Evolutionary conservation across 2,888 invertebrate species (phyloP).

Genomic region (Acleris literana): DNA sequence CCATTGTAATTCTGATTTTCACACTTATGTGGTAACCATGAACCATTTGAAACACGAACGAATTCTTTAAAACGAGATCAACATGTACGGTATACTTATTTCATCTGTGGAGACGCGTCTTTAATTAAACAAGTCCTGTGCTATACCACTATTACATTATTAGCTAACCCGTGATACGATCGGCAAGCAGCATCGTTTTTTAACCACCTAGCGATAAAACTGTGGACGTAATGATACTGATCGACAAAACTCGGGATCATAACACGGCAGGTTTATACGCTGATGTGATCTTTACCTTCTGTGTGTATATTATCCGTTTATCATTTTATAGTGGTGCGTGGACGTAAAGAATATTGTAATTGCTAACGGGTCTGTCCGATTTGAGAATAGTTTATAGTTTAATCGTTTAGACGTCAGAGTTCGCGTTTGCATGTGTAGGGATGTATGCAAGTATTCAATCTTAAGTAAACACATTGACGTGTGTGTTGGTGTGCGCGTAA

Average conservation of each 20-base stretch:
- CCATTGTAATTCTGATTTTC: too few relatives aligned
- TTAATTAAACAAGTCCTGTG: constrained; percentile 10
- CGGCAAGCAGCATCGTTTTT: constrained; percentile 15
- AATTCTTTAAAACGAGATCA: too few relatives aligned
- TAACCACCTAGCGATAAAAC: constrained; percentile 36
- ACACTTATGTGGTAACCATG: too few relatives aligned
- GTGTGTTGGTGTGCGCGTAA: too few relatives aligned
- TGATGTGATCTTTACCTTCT: constrained; percentile 29
- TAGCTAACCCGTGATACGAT: constrained; percentile 20
- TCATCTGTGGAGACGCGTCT: too few relatives aligned
- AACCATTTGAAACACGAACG: too few relatives aligned
- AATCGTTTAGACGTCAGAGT: too few relatives aligned
- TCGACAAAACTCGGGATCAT: constrained; percentile 34
- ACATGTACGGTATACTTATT: too few relatives aligned
- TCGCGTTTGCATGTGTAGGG: too few relatives aligned
- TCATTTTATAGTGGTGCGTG: constrained; percentile 27
- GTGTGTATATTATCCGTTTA: constrained; percentile 30
- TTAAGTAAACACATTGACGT: too few relatives aligned
- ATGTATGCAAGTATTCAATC: too few relatives aligned
- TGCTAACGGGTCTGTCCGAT: constrained; percentile 15
- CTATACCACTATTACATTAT: constrained; percentile 27
- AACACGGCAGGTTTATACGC: constrained; percentile 34
- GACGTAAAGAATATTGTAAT: constrained; percentile 28
- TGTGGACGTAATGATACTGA: constrained; percentile 30
- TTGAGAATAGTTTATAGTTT: not conserved